phyloP scores from a whole-genome alignment of 2,113 vertebrate species.

The Hucho hucho region DNA sequence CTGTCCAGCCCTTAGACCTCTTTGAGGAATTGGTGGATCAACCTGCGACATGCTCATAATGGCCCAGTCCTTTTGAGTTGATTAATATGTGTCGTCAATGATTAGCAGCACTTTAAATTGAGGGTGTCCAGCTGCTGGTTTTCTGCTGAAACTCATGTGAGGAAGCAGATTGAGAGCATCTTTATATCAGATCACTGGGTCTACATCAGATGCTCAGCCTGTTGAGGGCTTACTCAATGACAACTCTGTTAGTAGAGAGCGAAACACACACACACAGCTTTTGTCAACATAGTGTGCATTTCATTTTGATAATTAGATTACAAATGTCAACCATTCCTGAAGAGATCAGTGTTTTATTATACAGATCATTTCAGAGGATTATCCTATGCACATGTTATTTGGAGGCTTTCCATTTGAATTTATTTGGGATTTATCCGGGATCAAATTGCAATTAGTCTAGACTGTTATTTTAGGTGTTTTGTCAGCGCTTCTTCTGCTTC shows the following conservation, averaged over 20 bases:
- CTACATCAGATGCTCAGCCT: constrained; percentile 48
- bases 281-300: no score
- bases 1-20: constrained; percentile 5
- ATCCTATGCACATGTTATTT: not conserved
- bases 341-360: no score
- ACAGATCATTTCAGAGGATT: not conserved
- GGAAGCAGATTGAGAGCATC: constrained; percentile 46
- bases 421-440: not conserved
- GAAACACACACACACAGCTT: no score
- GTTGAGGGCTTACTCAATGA: constrained; percentile 39
- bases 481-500: constrained; percentile 9
- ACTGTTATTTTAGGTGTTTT: constrained; percentile 3
- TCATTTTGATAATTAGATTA: no score
- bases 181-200: constrained; percentile 26
- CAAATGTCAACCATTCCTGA: no score
- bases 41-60: constrained; percentile 12
- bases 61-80: constrained; percentile 26
- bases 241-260: not conserved
- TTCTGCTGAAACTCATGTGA: constrained; percentile 15
- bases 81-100: constrained; percentile 39
- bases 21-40: no score
- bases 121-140: constrained; percentile 38
- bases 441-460: not conserved
- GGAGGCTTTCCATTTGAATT: not conserved
- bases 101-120: constrained; percentile 38